Conservation (phyloP, 2,888 invertebrate genomes). For the Caenorhabditis angaria region DNA sequence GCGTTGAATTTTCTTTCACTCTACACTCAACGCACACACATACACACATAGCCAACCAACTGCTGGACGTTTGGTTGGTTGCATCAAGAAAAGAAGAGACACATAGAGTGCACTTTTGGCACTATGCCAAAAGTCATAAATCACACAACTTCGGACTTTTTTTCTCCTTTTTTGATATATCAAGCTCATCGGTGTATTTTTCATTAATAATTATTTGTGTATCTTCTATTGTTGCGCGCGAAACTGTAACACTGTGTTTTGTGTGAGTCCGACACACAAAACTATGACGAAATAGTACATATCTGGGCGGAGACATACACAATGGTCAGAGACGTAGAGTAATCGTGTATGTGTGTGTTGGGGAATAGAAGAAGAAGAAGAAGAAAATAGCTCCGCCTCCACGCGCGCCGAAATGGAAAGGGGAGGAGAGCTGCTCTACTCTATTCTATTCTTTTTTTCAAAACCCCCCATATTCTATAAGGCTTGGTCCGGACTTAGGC, state of each 20-base stretch:
- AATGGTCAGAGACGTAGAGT: not conserved
- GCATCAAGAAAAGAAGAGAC: too few species aligned
- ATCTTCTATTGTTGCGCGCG: not conserved
- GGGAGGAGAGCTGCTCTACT: slow-evolving; percentile 30
- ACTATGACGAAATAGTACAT: not conserved
- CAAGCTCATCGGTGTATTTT: too few species aligned
- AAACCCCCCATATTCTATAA: not conserved
- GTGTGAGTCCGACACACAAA: not conserved
- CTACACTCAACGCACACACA: slow-evolving; percentile 1
- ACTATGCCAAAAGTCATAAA: not conserved
- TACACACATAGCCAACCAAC: not conserved
- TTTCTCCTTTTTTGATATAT: too few species aligned
- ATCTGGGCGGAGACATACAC: not conserved
- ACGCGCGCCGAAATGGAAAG: slow-evolving; percentile 51
- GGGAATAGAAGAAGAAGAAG: not conserved
- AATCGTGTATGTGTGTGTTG: not conserved
- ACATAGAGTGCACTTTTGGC: not conserved
- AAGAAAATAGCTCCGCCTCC: slow-evolving; percentile 42
- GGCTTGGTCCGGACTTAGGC: slow-evolving; percentile 3
- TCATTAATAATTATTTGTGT: not conserved
- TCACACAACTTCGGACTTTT: not conserved
- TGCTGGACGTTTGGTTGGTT: not conserved
- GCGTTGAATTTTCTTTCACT: not conserved
- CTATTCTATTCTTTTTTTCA: not conserved
- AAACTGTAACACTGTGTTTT: not conserved